These are phyloP conservation scores for Colletes gigas DNA, from an alignment of 1,140 invertebrate genomes.

Conservation along the genomic window DNA sequence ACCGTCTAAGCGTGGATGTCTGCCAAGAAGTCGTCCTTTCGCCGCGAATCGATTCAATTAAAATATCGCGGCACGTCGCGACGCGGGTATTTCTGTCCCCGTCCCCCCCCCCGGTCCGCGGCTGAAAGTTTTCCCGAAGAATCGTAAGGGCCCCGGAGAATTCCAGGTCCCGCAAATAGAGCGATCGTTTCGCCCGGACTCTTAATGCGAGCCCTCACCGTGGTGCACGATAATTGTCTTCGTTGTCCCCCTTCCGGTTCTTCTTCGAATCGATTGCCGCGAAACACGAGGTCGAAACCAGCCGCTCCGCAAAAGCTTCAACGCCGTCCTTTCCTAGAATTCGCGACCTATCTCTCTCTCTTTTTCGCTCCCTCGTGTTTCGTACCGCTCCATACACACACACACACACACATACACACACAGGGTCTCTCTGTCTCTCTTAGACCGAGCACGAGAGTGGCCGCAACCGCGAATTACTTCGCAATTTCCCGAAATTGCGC, in stretches of 20 bases:
- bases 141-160: neutral
- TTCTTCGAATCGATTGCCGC: constrained; percentile 36
- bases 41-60: constrained; percentile 7
- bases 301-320: constrained; percentile 5
- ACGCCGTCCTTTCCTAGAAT: constrained; percentile 57
- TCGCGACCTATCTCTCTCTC: neutral
- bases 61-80: neutral
- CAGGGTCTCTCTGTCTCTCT: constrained; percentile 30
- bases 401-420: too few relatives aligned
- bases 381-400: neutral
- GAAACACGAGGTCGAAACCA: neutral
- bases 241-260: constrained; percentile 15
- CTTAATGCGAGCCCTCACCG: neutral
- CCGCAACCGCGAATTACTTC: constrained; percentile 68
- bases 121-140: neutral
- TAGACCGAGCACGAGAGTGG: constrained; percentile 47
- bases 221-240: constrained; percentile 19
- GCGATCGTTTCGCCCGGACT: neutral
- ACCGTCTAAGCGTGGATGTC: neutral
- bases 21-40: neutral
- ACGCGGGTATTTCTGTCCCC: neutral
- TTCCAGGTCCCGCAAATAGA: constrained; percentile 7
- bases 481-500: constrained; percentile 74
- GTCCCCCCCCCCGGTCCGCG: too few relatives aligned
- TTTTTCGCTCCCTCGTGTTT: neutral